These are phyloP conservation scores for Masnerella sp. DNA, from an alignment of 2,888 invertebrate species.

Conservation along the genomic window DNA sequence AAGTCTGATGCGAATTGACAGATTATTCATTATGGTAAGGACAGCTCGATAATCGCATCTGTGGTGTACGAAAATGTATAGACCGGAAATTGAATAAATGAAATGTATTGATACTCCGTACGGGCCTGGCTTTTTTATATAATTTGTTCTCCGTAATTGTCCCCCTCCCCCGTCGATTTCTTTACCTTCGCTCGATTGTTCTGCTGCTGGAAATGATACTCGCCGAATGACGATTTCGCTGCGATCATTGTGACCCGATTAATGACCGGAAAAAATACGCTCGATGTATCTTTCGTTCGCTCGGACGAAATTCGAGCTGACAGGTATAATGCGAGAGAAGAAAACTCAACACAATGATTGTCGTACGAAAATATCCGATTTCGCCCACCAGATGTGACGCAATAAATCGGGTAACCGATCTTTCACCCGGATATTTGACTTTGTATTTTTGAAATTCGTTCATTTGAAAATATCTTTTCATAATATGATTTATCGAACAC, in stretches of 20 bases:
- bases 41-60: constrained; percentile 61
- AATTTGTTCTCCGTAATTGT: constrained; percentile 36
- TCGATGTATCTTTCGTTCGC: constrained; percentile 55
- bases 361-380: constrained; percentile 48
- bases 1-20: constrained; percentile 59
- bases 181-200: constrained; percentile 5
- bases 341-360: constrained; percentile 30
- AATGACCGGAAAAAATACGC: constrained; percentile 60
- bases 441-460: constrained; percentile 5
- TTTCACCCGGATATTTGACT: constrained; percentile 47
- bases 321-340: constrained; percentile 46
- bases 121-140: constrained; percentile 37
- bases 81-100: constrained; percentile 63
- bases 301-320: constrained; percentile 46
- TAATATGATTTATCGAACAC: not conserved
- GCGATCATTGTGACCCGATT: constrained; percentile 45
- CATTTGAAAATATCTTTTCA: no score
- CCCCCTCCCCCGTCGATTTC: constrained; percentile 1
- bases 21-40: constrained; percentile 62
- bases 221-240: constrained; percentile 25
- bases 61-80: constrained; percentile 63
- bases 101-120: constrained; percentile 61
- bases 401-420: constrained; percentile 20
- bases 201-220: constrained; percentile 19
- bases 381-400: constrained; percentile 39